These are phyloP conservation scores for Drosophila siamana DNA, from an alignment of 2,888 invertebrate species.

Conservation along the genomic window DNA sequence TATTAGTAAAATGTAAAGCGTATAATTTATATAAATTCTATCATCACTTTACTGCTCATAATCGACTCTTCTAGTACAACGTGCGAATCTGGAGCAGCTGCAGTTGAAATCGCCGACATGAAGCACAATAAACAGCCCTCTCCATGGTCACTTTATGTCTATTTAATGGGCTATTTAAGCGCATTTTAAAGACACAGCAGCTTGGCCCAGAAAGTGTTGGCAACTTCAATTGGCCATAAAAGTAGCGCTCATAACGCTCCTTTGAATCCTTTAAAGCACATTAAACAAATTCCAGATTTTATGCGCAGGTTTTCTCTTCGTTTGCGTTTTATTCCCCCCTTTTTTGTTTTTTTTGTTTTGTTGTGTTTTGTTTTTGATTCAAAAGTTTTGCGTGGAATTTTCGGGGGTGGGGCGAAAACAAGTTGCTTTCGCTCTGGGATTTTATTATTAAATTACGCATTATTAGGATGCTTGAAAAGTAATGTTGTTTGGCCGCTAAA, in stretches of 20 bases:
- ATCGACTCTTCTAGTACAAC: too few relatives aligned
- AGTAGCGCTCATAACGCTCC: not conserved
- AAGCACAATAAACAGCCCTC: slow-evolving; percentile 5
- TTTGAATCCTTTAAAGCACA: slow-evolving; percentile 9
- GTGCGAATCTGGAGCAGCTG: too few relatives aligned
- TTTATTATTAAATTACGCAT: slow-evolving; percentile 13
- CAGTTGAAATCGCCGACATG: not conserved
- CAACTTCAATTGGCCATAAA: slow-evolving; percentile 15
- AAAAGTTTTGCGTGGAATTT: slow-evolving; percentile 2
- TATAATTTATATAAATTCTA: too few relatives aligned
- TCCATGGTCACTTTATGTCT: slow-evolving; percentile 1
- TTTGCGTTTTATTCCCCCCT: not conserved
- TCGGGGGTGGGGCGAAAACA: not conserved
- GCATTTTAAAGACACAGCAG: slow-evolving; percentile 1
- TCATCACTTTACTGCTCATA: not conserved
- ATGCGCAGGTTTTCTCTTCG: not conserved
- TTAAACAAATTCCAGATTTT: slow-evolving; percentile 11
- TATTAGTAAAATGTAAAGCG: too few relatives aligned
- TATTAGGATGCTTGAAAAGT: slow-evolving; percentile 4
- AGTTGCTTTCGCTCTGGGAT: not conserved
- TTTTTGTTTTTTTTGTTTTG: too few relatives aligned
- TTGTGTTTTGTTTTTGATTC: not conserved
- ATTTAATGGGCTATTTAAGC: slow-evolving; percentile 11
- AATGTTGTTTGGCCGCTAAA: slow-evolving; percentile 9
- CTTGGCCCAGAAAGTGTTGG: slow-evolving; percentile 2